Evolutionary conservation across 2,888 invertebrate genomes (phyloP).

Genomic region (Agrotis segetum): DNA sequence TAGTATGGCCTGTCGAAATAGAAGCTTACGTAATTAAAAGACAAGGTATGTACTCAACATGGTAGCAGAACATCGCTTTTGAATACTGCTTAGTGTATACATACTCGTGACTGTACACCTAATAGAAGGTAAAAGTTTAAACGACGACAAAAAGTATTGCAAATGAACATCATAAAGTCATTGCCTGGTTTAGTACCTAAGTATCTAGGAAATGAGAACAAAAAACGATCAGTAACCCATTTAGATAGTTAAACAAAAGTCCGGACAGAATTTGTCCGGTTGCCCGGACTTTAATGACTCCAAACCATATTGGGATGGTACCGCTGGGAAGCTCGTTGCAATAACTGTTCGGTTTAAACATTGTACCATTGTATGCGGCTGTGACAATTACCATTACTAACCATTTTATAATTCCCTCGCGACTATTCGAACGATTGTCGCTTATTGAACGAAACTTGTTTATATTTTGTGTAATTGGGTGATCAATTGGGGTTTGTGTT

Average conservation of each 20-base stretch:
- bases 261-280: slow-evolving; percentile 26
- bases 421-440: slow-evolving; percentile 25
- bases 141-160: background rate
- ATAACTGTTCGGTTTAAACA: slow-evolving; percentile 50
- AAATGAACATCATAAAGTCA: background rate
- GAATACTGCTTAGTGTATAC: too few species aligned
- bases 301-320: slow-evolving; percentile 30
- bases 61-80: too few species aligned
- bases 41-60: too few species aligned
- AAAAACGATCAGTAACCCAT: slow-evolving; percentile 12
- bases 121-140: too few species aligned
- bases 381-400: slow-evolving; percentile 50
- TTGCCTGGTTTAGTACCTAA: background rate
- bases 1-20: too few species aligned
- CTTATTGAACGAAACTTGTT: slow-evolving; percentile 37
- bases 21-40: too few species aligned
- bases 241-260: slow-evolving; percentile 30
- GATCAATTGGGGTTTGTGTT: slow-evolving; percentile 7
- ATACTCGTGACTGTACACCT: too few species aligned
- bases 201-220: background rate
- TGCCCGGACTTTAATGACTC: slow-evolving; percentile 32
- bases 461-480: slow-evolving; percentile 18
- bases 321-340: slow-evolving; percentile 47
- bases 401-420: slow-evolving; percentile 52
- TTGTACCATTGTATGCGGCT: slow-evolving; percentile 33